Evolutionary conservation across 1,140 invertebrate genomes (phyloP), one percentile per base, ranked within the genome.

Genomic region (Drosophila quadrilineata): DNA sequence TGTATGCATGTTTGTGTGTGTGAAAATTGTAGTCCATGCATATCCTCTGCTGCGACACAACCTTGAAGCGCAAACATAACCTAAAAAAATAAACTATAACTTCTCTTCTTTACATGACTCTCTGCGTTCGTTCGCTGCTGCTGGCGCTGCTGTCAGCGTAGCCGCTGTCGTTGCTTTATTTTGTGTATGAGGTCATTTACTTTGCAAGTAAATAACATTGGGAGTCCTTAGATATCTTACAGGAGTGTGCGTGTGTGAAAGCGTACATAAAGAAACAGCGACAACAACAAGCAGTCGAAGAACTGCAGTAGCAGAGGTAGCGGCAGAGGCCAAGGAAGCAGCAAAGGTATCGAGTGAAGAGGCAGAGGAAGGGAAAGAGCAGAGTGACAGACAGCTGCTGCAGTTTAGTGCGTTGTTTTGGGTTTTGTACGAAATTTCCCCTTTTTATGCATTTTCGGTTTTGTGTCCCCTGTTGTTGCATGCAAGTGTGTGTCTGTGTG

Each of bases 301-400:
- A 22, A 56, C n/a, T n/a, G 35, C 50, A 46, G 12, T 14, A 33
- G 53, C 58, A n/a, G n/a, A n/a, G n/a, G n/a, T n/a, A n/a, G n/a
- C n/a, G n/a, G n/a, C n/a, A n/a, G n/a, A n/a, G n/a, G n/a, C n/a
- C n/a, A n/a, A n/a, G n/a, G n/a, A n/a, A n/a, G n/a, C n/a, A n/a
- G n/a, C n/a, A n/a, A n/a, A n/a, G n/a, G n/a, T n/a, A n/a, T n/a
- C n/a, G n/a, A n/a, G n/a, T n/a, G n/a, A n/a, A n/a, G n/a, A n/a
- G n/a, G n/a, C n/a, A n/a, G n/a, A n/a, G n/a, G n/a, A n/a, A n/a
- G n/a, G n/a, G n/a, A n/a, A n/a, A n/a, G n/a, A n/a, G n/a, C n/a
- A n/a, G n/a, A n/a, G n/a, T n/a, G n/a, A n/a, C n/a, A n/a, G 58
- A 58, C 76, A 82, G 79, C 79, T 77, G 77, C 77, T 65, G n/a